phyloP scores from a whole-genome alignment of 2,797 vertebrate genomes.

The Menidia menidia region DNA sequence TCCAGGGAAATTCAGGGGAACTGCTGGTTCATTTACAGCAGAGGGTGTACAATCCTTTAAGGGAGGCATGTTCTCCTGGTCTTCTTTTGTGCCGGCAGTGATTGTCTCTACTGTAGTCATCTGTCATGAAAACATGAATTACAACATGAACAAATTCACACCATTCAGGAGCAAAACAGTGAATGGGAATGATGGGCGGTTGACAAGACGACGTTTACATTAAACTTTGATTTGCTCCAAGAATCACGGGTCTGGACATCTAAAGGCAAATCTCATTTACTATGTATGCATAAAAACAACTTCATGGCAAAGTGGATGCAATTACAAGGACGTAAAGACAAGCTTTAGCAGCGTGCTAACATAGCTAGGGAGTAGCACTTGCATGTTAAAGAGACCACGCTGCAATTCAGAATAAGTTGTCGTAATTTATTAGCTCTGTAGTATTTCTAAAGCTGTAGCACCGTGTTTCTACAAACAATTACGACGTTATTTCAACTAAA shows the following conservation, averaged over 20 bases:
- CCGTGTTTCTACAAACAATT: neutral
- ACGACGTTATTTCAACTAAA: neutral
- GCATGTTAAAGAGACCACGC: neutral
- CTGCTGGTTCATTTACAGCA: conserved; percentile 14
- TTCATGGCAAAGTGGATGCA: neutral
- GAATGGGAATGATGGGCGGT: neutral
- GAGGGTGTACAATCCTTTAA: conserved; percentile 16
- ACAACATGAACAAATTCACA: no score
- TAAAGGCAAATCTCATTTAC: neutral
- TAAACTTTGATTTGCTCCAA: neutral
- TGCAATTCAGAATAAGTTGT: neutral
- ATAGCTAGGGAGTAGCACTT: neutral
- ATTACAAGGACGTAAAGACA: neutral
- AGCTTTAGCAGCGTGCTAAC: neutral
- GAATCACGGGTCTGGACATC: neutral
- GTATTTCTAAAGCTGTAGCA: neutral
- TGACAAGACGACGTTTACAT: neutral
- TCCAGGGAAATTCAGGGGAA: conserved; percentile 64
- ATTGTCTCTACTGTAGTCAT: conserved; percentile 49
- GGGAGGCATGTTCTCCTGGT: conserved; percentile 23
- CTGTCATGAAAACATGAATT: conserved; percentile 38
- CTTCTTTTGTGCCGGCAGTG: conserved; percentile 10
- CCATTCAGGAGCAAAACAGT: neutral
- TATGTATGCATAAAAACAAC: neutral
- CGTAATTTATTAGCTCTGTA: neutral